Conservation (phyloP, 1,140 invertebrate species). For the Drosophila oshimai region DNA sequence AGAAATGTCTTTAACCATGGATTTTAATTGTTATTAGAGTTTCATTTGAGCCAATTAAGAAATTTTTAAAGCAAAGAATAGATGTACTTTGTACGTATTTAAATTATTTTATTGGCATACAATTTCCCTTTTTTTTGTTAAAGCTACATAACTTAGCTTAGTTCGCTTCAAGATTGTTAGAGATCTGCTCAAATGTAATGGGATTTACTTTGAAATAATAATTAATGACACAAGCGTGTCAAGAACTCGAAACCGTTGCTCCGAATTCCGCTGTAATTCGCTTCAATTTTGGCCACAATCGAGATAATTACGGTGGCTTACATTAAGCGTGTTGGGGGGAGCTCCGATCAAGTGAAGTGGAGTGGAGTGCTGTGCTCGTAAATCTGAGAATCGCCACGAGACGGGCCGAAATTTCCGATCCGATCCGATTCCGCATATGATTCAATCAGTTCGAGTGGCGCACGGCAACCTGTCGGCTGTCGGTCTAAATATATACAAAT, state of each 20-base stretch:
- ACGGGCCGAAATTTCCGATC: slow-evolving; percentile 2
- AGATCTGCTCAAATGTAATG: neutral
- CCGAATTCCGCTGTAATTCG: slow-evolving; percentile 7
- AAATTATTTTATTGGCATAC: too few species aligned
- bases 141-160: too few species aligned
- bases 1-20: too few species aligned
- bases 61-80: too few species aligned
- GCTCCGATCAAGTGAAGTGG: neutral
- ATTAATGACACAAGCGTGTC: slow-evolving; percentile 6
- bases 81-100: too few species aligned
- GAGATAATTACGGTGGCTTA: too few species aligned
- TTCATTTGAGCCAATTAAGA: too few species aligned
- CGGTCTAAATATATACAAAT: slow-evolving; percentile 9
- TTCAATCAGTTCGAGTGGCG: slow-evolving; percentile 42
- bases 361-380: slow-evolving; percentile 5
- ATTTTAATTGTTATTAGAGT: too few species aligned
- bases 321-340: too few species aligned
- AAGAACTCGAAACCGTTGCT: slow-evolving; percentile 3
- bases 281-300: neutral
- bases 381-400: too few species aligned
- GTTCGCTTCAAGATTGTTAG: neutral
- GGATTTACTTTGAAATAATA: neutral
- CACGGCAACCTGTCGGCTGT: slow-evolving; percentile 27
- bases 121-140: too few species aligned
- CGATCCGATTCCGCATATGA: slow-evolving; percentile 23